Conservation (phyloP, 2,888 invertebrate species). For the Macrophya annulata region DNA sequence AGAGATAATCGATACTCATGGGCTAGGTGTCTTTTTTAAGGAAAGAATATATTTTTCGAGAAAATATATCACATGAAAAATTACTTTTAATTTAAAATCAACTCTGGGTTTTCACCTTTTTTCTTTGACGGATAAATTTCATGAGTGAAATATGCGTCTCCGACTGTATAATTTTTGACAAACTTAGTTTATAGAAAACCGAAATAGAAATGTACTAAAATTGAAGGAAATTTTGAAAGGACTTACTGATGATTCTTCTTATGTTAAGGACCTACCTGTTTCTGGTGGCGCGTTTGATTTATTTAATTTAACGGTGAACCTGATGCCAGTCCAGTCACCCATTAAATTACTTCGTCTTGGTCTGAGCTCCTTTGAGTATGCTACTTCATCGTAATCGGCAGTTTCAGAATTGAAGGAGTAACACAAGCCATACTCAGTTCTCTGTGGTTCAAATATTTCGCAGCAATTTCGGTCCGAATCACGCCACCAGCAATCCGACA, state of each 20-base stretch:
- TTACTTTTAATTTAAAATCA: no score
- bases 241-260: conserved; percentile 56
- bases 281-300: conserved; percentile 66
- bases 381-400: conserved; percentile 63
- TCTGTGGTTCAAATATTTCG: conserved; percentile 78
- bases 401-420: conserved; percentile 79
- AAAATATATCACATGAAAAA: no score
- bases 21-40: background rate
- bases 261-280: conserved; percentile 64
- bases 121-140: no score
- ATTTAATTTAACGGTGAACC: conserved; percentile 66
- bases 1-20: background rate
- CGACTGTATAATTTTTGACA: background rate
- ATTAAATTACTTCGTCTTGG: conserved; percentile 68
- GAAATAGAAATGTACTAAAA: background rate
- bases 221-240: background rate
- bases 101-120: no score
- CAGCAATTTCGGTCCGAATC: conserved; percentile 77
- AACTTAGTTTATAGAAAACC: background rate
- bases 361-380: conserved; percentile 58
- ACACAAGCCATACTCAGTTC: conserved; percentile 79
- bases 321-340: conserved; percentile 72
- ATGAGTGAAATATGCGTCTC: no score
- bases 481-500: conserved; percentile 79
- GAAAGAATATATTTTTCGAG: background rate